Evolutionary conservation across 1,140 invertebrate genomes (phyloP).

Genomic region (Diabrotica undecimpunctata): DNA sequence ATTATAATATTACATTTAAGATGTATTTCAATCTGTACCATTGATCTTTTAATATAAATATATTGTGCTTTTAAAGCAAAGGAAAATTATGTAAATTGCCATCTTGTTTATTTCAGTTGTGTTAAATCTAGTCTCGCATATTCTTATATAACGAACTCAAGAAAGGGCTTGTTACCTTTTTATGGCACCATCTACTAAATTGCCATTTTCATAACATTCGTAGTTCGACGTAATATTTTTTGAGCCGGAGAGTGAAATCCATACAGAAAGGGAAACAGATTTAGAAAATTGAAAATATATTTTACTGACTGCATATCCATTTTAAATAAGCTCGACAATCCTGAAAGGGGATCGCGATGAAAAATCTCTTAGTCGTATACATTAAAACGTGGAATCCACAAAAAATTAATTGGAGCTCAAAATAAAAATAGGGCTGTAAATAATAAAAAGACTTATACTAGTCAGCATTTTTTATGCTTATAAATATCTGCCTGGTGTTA

Average conservation of each 20-base stretch:
- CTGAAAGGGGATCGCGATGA: not conserved
- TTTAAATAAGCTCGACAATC: not conserved
- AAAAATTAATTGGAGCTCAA: not conserved
- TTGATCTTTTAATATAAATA: no score
- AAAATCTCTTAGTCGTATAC: not conserved
- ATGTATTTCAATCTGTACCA: no score
- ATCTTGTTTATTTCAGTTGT: no score
- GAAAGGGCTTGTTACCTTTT: not conserved
- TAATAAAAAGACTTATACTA: no score
- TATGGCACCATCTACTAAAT: not conserved
- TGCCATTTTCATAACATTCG: not conserved
- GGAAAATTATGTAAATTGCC: no score
- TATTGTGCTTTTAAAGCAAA: no score
- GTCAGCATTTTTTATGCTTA: no score
- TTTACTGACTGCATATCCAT: not conserved
- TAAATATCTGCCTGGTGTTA: no score
- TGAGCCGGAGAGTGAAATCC: not conserved
- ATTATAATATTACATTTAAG: no score
- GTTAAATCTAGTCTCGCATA: no score
- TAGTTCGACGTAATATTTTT: not conserved
- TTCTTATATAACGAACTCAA: no score
- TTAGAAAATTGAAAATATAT: constrained; percentile 3
- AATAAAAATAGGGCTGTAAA: not conserved
- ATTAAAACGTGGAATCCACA: not conserved
- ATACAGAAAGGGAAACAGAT: not conserved